Conservation (phyloP, 2,113 vertebrate species). For the Rattus norvegicus region DNA sequence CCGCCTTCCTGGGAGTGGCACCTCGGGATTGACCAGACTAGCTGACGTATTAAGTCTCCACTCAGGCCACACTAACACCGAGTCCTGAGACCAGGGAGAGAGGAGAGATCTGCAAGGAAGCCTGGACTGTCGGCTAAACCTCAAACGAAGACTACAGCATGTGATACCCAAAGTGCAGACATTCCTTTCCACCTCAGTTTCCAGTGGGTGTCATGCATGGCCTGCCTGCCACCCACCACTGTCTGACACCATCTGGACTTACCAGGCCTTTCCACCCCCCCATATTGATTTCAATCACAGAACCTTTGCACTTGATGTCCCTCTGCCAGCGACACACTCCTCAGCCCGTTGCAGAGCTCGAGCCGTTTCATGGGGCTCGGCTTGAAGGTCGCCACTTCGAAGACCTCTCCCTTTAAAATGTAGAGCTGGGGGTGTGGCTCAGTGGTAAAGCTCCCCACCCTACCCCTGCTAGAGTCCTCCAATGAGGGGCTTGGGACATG, state of each 20-base stretch:
- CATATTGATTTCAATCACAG: background rate
- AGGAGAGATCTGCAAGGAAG: background rate
- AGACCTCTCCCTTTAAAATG: background rate
- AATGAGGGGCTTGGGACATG: background rate
- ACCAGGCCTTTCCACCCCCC: background rate
- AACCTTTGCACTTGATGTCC: background rate
- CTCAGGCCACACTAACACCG: background rate
- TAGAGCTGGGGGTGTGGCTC: background rate
- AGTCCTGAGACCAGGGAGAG: conserved; percentile 22
- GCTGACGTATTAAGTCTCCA: background rate
- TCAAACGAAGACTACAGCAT: background rate
- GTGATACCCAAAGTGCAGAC: background rate
- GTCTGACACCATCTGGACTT: background rate
- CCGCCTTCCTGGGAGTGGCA: background rate
- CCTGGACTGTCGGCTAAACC: background rate
- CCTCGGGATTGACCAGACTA: background rate
- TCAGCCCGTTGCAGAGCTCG: too few relatives aligned
- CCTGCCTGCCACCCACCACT: background rate
- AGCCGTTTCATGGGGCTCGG: background rate
- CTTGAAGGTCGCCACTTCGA: background rate
- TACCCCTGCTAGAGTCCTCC: background rate
- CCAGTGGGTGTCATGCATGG: too few relatives aligned
- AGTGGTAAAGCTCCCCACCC: background rate
- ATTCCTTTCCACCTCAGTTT: background rate
- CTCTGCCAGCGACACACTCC: background rate